Conservation (phyloP, 2,888 invertebrate genomes). For the Synergus laeviventris region DNA sequence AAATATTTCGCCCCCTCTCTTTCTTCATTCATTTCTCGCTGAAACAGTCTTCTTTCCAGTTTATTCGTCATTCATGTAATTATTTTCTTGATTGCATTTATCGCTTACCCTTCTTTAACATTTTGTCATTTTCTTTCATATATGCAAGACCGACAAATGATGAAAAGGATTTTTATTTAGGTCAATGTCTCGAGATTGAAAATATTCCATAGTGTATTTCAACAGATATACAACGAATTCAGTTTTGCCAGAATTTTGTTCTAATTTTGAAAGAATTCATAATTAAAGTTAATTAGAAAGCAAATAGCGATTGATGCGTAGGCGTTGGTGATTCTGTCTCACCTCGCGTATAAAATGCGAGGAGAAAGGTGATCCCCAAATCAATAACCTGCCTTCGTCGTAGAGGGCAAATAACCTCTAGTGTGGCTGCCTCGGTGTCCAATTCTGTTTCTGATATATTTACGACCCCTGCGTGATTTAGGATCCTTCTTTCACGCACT, state of each 20-base stretch:
- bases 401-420: slow-evolving; percentile 51
- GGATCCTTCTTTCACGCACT: slow-evolving; percentile 46
- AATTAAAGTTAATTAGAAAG: background rate
- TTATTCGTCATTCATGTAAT: slow-evolving; percentile 48
- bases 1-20: slow-evolving; percentile 20
- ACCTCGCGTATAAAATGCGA: background rate
- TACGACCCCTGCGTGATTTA: slow-evolving; percentile 54
- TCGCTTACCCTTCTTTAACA: background rate
- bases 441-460: slow-evolving; percentile 54
- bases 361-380: slow-evolving; percentile 39
- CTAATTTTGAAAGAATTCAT: too few species aligned
- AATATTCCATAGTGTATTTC: too few species aligned
- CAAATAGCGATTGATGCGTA: background rate
- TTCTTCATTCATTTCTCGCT: slow-evolving; percentile 48
- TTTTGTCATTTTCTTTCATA: background rate
- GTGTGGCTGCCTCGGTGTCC: slow-evolving; percentile 43
- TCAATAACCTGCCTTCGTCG: slow-evolving; percentile 44
- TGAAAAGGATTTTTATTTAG: background rate
- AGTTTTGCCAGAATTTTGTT: too few species aligned
- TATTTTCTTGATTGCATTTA: background rate
- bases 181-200: background rate
- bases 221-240: too few species aligned
- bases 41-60: slow-evolving; percentile 50
- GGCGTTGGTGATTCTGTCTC: background rate
- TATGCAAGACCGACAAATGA: background rate